A percentile compares a stretch with the other conserved stretches of the same genome.
Conservation (phyloP, 2,888 invertebrate genomes). For the Opisthograptis luteolata region DNA sequence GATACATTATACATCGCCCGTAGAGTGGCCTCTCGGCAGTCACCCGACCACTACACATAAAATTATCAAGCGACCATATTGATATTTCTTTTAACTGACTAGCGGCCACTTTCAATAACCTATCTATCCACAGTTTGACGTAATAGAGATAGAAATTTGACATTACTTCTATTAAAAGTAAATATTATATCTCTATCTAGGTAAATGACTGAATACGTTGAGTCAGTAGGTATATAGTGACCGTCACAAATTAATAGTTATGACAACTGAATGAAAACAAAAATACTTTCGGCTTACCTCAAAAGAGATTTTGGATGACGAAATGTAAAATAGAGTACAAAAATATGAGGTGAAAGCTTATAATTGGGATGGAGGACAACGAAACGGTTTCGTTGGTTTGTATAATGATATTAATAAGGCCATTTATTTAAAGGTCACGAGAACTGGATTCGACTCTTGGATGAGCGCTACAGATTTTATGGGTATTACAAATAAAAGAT, state of each 20-base stretch:
- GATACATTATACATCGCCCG: slow-evolving; percentile 42
- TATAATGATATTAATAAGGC: slow-evolving; percentile 67
- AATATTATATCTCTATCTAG: too few relatives aligned
- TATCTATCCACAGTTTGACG: too few relatives aligned
- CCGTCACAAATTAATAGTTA: too few relatives aligned
- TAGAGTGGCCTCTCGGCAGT: slow-evolving; percentile 42
- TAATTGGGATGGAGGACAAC: slow-evolving; percentile 43
- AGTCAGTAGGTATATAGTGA: too few relatives aligned
- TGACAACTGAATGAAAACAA: too few relatives aligned
- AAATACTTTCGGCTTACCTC: too few relatives aligned
- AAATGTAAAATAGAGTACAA: too few relatives aligned
- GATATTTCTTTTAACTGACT: background rate
- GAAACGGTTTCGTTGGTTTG: slow-evolving; percentile 49
- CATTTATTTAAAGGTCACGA: slow-evolving; percentile 74
- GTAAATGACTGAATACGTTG: too few relatives aligned
- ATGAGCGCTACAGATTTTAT: slow-evolving; percentile 58
- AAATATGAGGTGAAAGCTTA: slow-evolving; percentile 1
- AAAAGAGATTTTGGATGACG: too few relatives aligned
- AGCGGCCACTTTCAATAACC: too few relatives aligned
- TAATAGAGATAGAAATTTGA: too few relatives aligned
- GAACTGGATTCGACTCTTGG: slow-evolving; percentile 66
- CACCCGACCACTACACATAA: slow-evolving; percentile 38
- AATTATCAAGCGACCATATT: slow-evolving; percentile 25
- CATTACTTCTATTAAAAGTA: too few relatives aligned
- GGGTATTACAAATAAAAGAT: slow-evolving; percentile 47